Base-by-base conservation (phyloP, 2,888 invertebrate genomes). In the Ochropacha duplaris region DNA sequence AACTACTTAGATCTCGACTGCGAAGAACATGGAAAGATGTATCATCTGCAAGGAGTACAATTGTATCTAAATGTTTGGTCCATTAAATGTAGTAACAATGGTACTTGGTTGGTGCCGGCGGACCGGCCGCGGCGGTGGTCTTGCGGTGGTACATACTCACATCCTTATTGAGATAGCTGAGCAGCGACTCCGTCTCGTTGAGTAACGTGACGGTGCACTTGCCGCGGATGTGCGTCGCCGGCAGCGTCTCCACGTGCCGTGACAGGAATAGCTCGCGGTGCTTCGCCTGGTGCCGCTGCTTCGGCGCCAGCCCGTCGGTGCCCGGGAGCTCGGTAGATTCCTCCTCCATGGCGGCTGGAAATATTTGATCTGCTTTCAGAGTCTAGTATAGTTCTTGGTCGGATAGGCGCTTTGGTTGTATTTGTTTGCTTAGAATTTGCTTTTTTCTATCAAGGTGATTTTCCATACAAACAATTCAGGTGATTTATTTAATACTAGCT, bases 121-220 rank as follows among this genome's bases (percentile, higher is more conserved):
- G 0, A 2, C 2, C 2, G n/a, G 62, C 57, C 62, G 66, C 66
- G 64, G 62, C 5, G n/a, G n/a, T n/a, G n/a, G n/a, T n/a, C n/a
- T n/a, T n/a, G 2, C 6, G 66, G 70, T 76, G 89, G 90, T 92
- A 92, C 92, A 93, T 92, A 94, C 95, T 95, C 94, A 96, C 97
- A 93, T 98, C 98, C 95, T 98, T 98, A 94, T 97, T 97, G 87
- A 99, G 95, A 94, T 99, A 99, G 90, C 98, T 98, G 86, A 96
- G 95, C 81, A 99, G 95, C 73, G 98, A 97, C 94, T 99, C 99
- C 59, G 99, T 99, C 94, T 99, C 99, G 94, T 99, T 99, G 93
- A 99, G 96, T 79, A 99, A 94, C 74, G 99, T 99, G 78, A 99
- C 99, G 76, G 97, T 97, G 94, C 99, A 99, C 94, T 99, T 99